phyloP scores from a whole-genome alignment of 2,797 vertebrate species.

The Loriculus beryllinus region DNA sequence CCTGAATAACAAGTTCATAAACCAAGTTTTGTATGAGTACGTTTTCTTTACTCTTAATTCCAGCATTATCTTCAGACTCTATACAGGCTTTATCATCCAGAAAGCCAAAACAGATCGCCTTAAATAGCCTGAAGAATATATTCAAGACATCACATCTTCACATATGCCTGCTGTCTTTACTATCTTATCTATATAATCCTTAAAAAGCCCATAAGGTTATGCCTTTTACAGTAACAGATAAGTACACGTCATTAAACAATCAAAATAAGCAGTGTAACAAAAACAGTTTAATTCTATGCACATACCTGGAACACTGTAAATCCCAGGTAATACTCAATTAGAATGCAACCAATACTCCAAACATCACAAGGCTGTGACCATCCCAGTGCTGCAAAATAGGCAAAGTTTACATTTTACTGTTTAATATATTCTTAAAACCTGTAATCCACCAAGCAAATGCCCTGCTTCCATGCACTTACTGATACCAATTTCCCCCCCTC shows the following conservation, averaged over 20 bases:
- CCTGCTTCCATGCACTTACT: background rate
- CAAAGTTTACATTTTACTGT: background rate
- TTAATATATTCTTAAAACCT: background rate
- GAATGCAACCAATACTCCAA: slow-evolving; percentile 96
- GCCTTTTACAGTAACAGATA: background rate
- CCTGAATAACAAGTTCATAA: background rate
- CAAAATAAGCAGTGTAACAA: background rate
- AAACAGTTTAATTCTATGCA: fast-evolving
- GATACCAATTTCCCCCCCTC: background rate
- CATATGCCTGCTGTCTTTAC: background rate
- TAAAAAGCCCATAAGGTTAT: background rate
- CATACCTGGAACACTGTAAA: slow-evolving; percentile 93
- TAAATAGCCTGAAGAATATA: background rate
- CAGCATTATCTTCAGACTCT: background rate
- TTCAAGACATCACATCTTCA: background rate
- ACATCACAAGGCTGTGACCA: slow-evolving; percentile 96
- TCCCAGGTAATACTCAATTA: slow-evolving; percentile 95
- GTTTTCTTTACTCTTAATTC: background rate
- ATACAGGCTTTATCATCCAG: background rate
- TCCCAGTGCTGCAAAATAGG: slow-evolving; percentile 83
- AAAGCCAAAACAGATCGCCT: background rate
- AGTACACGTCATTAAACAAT: background rate
- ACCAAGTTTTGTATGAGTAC: background rate
- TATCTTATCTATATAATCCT: background rate
- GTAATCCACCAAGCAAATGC: background rate